phyloP scores from a whole-genome alignment of 2,888 invertebrate genomes.

The Augochlorella aurata region DNA sequence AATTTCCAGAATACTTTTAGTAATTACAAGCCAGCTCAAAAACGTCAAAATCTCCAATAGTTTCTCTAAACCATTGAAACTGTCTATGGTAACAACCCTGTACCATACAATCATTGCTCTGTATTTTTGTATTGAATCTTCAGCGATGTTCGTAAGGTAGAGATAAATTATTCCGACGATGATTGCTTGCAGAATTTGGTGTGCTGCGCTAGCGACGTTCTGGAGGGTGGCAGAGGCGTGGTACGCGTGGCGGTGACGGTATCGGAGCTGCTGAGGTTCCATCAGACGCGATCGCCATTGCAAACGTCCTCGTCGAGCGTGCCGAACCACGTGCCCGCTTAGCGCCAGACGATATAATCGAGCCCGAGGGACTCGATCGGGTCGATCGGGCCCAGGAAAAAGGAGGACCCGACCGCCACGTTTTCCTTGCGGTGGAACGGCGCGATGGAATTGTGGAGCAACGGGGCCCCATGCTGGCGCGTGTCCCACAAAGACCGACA shows the following conservation, averaged over 20 bases:
- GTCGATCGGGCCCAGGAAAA: slow-evolving; percentile 6
- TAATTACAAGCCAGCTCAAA: not conserved
- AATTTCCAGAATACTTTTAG: too few relatives aligned
- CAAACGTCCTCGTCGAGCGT: slow-evolving; percentile 70
- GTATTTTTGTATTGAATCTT: not conserved
- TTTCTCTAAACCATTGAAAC: not conserved
- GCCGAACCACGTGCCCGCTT: slow-evolving; percentile 75
- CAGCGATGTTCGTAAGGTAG: slow-evolving; percentile 5
- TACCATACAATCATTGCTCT: not conserved
- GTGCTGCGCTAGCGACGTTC: slow-evolving; percentile 95
- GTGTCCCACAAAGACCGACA: not conserved
- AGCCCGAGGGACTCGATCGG: not conserved
- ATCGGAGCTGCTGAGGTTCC: slow-evolving; percentile 89
- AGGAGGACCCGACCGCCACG: slow-evolving; percentile 7
- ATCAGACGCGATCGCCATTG: slow-evolving; percentile 82
- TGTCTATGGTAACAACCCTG: not conserved
- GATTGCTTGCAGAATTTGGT: slow-evolving; percentile 89
- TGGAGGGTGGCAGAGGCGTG: slow-evolving; percentile 94
- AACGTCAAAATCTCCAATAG: not conserved
- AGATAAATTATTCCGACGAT: slow-evolving; percentile 1
- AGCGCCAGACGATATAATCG: slow-evolving; percentile 72
- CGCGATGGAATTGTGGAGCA: slow-evolving; percentile 6
- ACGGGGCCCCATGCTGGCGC: slow-evolving; percentile 3
- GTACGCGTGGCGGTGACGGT: slow-evolving; percentile 95
- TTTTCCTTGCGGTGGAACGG: not conserved